phyloP scores from a whole-genome alignment of 2,113 vertebrate species.

The human (Homo sapiens) region DNA sequence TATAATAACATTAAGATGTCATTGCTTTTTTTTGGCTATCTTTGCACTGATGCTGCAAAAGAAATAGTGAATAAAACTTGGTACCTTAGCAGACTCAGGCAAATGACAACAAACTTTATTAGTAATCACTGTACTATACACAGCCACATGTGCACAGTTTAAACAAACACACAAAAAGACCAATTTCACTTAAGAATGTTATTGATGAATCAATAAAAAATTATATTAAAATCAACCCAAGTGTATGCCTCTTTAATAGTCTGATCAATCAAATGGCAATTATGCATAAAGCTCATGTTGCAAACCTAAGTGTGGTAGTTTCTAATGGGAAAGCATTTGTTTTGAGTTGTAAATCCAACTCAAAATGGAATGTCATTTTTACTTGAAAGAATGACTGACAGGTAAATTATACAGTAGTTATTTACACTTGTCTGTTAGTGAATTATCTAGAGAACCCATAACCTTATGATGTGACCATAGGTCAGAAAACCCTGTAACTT shows the following conservation, averaged over 20 bases:
- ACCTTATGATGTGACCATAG: neutral
- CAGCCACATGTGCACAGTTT: neutral
- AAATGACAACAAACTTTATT: neutral
- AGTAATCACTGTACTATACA: neutral
- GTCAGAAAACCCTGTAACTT: neutral
- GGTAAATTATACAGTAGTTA: neutral
- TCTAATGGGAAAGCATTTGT: neutral
- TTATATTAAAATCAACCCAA: constrained; percentile 24
- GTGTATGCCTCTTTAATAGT: neutral
- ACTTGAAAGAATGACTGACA: neutral
- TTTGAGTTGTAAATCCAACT: neutral
- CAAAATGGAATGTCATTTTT: neutral
- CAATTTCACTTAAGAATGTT: neutral
- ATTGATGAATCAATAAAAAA: neutral
- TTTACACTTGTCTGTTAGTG: neutral
- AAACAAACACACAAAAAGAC: neutral
- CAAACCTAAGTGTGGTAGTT: neutral
- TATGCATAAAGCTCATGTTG: neutral
- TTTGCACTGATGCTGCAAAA: neutral
- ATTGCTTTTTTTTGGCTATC: neutral
- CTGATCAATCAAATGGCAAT: neutral
- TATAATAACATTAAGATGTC: neutral
- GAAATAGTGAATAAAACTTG: neutral
- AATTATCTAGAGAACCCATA: neutral
- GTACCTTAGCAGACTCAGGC: neutral